A percentile compares a stretch with the other conserved stretches of the same genome.
Evolutionary conservation across 2,888 invertebrate genomes (phyloP).

Genomic region (Pheosia gnoma): DNA sequence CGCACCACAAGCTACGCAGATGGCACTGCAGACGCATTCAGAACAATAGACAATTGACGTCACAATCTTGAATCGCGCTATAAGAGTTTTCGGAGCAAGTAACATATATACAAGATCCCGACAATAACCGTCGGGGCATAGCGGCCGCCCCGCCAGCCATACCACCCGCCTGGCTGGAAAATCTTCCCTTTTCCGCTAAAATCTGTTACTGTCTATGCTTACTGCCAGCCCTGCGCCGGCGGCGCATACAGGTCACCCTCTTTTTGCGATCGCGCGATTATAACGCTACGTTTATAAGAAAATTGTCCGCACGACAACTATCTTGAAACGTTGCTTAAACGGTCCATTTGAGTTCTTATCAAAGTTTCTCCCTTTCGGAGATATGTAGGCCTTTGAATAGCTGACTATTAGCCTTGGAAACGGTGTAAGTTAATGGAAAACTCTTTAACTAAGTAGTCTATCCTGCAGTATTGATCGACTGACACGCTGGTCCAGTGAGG

Average conservation of each 20-base stretch:
- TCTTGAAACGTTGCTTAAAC: constrained; percentile 33
- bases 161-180: too few relatives aligned
- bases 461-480: not conserved
- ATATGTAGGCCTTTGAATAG: constrained; percentile 1
- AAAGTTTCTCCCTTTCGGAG: constrained; percentile 3
- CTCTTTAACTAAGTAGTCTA: not conserved
- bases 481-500: not conserved
- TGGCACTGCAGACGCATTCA: too few relatives aligned
- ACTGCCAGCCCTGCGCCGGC: constrained; percentile 27
- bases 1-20: too few relatives aligned
- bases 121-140: too few relatives aligned
- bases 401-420: not conserved
- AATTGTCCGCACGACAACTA: constrained; percentile 49
- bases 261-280: constrained; percentile 54
- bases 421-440: not conserved
- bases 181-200: too few relatives aligned
- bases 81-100: too few relatives aligned
- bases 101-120: too few relatives aligned
- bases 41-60: too few relatives aligned
- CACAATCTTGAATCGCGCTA: too few relatives aligned
- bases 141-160: too few relatives aligned
- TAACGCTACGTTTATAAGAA: constrained; percentile 45
- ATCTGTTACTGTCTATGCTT: too few relatives aligned
- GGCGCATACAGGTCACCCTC: constrained; percentile 45
- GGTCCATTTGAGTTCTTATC: constrained; percentile 2